Base-by-base conservation (phyloP, 2,888 invertebrate species). In the Oasisia sp. region DNA sequence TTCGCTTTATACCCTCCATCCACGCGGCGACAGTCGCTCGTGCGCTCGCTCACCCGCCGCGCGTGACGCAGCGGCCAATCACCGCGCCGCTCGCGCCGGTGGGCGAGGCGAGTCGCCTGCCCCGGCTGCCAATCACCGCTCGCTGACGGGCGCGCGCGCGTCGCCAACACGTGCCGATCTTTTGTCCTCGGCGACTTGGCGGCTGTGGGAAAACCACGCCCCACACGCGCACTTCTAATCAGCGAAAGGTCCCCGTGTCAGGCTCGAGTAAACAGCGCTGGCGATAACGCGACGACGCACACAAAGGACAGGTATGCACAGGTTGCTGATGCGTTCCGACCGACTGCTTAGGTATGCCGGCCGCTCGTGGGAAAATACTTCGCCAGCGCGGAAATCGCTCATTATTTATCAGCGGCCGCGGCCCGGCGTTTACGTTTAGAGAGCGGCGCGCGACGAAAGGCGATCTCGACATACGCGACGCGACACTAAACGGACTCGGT, bases 131-230 rank as follows among this genome's bases (percentile, higher is more conserved):
- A 74, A 74, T 74, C 74, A 74, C 74, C 50, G 50, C 8, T 8
- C 50, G 50, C 50, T 50, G 50, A 50, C 50, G 9, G 74, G 27
- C 27, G 27, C 74, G 74, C 74, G 74, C 74, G 74, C 74, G 74
- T 74, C 74, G 74, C 27, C 74, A 74, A 74, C 74, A 74, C 74
- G 74, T 74, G 74, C 74, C 74, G 74, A 74, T 74, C 74, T 74
- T 74, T 74, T 74, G 74, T 74, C 74, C 74, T 19, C 74, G 50
- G 50, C 50, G 50, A 50, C 50, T 50, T 50, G 50, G 50, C 50
- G 74, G 74, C 74, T 74, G 74, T 74, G 74, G 74, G 74, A 74
- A 74, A 74, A 74, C 74, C 74, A 74, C 74, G 74, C 74, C 74
- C 74, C 27, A n/a, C 74, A 74, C 74, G 74, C 74, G 74, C 74